phyloP scores from a whole-genome alignment of 1,140 invertebrate species.

The Hylaeus volcanicus region DNA sequence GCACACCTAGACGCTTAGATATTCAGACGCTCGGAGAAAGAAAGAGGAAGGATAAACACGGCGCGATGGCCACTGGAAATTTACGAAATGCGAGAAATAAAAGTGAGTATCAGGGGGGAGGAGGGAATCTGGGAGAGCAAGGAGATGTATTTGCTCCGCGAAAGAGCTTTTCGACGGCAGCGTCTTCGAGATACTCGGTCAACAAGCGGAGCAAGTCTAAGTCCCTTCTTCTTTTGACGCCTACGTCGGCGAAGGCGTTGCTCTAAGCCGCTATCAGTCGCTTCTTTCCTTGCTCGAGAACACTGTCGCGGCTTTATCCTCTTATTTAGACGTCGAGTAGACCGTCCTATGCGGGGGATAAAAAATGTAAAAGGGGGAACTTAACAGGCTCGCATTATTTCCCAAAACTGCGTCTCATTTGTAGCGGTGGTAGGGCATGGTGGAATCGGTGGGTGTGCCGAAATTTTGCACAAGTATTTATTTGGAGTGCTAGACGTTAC shows the following conservation, averaged over 20 bases:
- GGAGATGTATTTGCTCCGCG: constrained; percentile 19
- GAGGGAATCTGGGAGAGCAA: not conserved
- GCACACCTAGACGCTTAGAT: too few species aligned
- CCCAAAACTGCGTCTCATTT: not conserved
- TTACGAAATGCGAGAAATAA: constrained; percentile 40
- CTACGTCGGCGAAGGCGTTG: constrained; percentile 21
- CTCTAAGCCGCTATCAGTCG: constrained; percentile 35
- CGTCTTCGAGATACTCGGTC: constrained; percentile 39
- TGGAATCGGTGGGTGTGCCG: too few species aligned
- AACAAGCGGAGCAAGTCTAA: constrained; percentile 39
- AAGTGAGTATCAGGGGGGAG: constrained; percentile 17
- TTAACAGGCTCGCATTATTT: not conserved
- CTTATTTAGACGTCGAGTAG: constrained; percentile 19
- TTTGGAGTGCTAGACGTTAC: too few species aligned
- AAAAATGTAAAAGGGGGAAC: not conserved
- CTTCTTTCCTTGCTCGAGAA: constrained; percentile 30
- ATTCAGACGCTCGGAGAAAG: not conserved
- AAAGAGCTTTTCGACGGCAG: constrained; percentile 22
- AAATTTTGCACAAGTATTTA: too few species aligned
- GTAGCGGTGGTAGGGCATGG: too few species aligned
- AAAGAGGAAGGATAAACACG: constrained; percentile 34
- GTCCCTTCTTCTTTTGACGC: constrained; percentile 40
- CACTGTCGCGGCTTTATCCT: constrained; percentile 32
- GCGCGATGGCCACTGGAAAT: constrained; percentile 12
- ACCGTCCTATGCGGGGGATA: not conserved